Base-by-base conservation (phyloP, 1,140 invertebrate species). In the Meloidogyne floridensis region DNA sequence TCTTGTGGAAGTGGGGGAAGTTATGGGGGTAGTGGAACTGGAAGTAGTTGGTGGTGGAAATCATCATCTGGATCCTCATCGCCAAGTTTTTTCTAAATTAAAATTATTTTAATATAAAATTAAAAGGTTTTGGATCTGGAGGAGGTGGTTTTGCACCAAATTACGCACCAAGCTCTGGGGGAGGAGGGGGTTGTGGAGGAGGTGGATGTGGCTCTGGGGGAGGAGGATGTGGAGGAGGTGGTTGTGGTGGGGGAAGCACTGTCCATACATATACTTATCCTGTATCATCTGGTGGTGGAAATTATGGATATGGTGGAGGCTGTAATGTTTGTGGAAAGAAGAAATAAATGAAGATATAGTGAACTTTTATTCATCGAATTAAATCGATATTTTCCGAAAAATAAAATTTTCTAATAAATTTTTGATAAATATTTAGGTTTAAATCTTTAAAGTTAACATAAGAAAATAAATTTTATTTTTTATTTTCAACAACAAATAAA, bases 321-420 rank as follows among this genome's bases (percentile, higher is more conserved):
- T 65, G 59, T 65, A 65, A 65, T 65, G 59, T 65, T 65, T 65
- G 59, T 65, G 59, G 59, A 65, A 65, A 18, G 59, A 65, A 65
- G n/a, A 13, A 65, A 65, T 65, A 65, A 65, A 65, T n/a, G 15
- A 59, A 15, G 15, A 59, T 15, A 59, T 15, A 15, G 32, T 32
- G 32, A 32, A 15, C 11, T 15, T 59, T 59, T 15, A 11, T 56
- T 56, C 15, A 15, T 59, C 56, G 15, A 59, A 59, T 59, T 59
- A 59, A 3, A 15, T 15, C 15, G 15, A 59, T 3, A 15, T 3
- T 15, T 59, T 59, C 3, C 4, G 2, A 11, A 15, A 15, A 59
- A 15, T 15, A 15, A 59, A 59, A 15, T 47, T 47, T 8, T 47
- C 47, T 6, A 47, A 47, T 47, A 6, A 47, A 47, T 47, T 47